These are phyloP conservation scores for Etheostoma spectabile DNA, from an alignment of 2,113 vertebrate species.

Conservation along the genomic window DNA sequence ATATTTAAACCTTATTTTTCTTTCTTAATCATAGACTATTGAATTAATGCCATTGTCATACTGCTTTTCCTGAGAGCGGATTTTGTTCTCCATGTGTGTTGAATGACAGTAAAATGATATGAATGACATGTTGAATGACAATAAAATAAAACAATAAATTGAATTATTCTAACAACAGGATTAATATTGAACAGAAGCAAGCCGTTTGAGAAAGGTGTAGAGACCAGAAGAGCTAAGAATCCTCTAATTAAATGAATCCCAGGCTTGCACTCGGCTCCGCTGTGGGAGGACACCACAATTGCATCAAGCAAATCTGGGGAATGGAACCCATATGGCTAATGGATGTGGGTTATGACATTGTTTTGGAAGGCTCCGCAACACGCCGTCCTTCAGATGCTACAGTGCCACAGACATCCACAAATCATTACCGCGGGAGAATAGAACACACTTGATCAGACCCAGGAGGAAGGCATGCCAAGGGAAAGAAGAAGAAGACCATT, in stretches of 20 bases:
- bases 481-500: slow-evolving; percentile 30
- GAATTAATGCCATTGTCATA: too few species aligned
- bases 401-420: slow-evolving; percentile 65
- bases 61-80: too few species aligned
- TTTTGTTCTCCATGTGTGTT: too few species aligned
- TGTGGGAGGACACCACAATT: slow-evolving; percentile 49
- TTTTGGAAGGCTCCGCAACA: slow-evolving; percentile 66
- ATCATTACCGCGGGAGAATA: slow-evolving; percentile 66
- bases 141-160: too few species aligned
- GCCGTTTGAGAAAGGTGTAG: not conserved
- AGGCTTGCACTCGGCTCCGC: slow-evolving; percentile 4
- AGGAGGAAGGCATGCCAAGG: slow-evolving; percentile 50
- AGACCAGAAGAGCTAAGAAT: slow-evolving; percentile 12
- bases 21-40: too few species aligned
- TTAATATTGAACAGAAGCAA: not conserved
- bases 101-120: too few species aligned
- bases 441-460: slow-evolving; percentile 66
- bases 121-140: too few species aligned
- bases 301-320: slow-evolving; percentile 70
- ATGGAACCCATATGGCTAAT: slow-evolving; percentile 75
- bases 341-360: slow-evolving; percentile 75
- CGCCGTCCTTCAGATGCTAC: slow-evolving; percentile 67
- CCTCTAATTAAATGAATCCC: slow-evolving; percentile 49
- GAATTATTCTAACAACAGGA: not conserved
- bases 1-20: too few species aligned